phyloP scores from a whole-genome alignment of 2,113 vertebrate species.

The Calidris pygmaea region DNA sequence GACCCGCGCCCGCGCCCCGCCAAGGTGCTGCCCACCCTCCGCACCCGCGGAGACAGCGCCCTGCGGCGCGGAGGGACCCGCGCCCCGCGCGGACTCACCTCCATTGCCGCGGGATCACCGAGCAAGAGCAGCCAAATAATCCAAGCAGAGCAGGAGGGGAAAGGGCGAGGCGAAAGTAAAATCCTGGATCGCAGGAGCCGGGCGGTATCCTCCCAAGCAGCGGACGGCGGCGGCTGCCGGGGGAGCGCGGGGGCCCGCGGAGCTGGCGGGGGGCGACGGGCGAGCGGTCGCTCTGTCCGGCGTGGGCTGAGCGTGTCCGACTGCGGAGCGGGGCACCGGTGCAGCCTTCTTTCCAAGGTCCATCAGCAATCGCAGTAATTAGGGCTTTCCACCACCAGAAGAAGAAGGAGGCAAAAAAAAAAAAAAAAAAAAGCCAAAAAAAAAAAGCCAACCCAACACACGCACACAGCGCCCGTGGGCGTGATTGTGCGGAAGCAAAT shows the following conservation, averaged over 20 bases:
- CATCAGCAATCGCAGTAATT: constrained; percentile 78
- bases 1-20: neutral
- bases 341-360: constrained; percentile 75
- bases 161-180: constrained; percentile 35
- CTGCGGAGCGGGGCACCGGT: constrained; percentile 64
- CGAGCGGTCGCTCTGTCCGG: neutral
- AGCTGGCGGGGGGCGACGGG: neutral
- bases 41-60: neutral
- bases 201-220: constrained; percentile 13
- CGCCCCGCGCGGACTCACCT: constrained; percentile 64
- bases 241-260: neutral
- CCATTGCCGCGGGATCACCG: constrained; percentile 63
- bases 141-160: constrained; percentile 49
- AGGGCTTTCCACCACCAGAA: constrained; percentile 76
- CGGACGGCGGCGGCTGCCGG: constrained; percentile 25
- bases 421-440: neutral
- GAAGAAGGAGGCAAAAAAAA: neutral
- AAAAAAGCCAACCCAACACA: constrained; percentile 38
- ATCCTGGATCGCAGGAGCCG: constrained; percentile 4
- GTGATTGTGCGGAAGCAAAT: constrained; percentile 80
- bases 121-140: constrained; percentile 68
- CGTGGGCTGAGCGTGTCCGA: constrained; percentile 60
- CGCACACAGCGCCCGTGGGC: constrained; percentile 73
- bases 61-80: neutral
- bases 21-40: neutral